Evolutionary conservation across 2,113 vertebrate species (phyloP).

Genomic region (Kryptolebias marmoratus): DNA sequence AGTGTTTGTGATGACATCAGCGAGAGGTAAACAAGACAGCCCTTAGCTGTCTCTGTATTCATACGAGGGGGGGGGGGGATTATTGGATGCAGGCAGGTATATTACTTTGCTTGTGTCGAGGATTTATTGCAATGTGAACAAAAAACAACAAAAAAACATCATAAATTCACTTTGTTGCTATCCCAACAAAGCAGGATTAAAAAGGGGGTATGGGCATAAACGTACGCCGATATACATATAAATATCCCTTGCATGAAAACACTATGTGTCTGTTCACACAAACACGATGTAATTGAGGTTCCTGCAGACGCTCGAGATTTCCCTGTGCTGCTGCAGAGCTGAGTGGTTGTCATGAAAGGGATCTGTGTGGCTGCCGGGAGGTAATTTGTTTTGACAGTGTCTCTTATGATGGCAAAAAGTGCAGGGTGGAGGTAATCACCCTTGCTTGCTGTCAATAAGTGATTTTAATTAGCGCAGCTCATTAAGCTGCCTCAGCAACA

Average conservation of each 20-base stretch:
- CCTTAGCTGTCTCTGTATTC: conserved; percentile 52
- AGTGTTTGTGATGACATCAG: conserved; percentile 92
- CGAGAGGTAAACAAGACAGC: conserved; percentile 84
- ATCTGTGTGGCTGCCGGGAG: conserved; percentile 54
- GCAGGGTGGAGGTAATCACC: conserved; percentile 76
- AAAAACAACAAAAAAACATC: conserved; percentile 14
- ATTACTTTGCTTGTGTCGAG: conserved; percentile 54
- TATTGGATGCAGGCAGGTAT: conserved; percentile 62
- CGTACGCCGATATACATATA: conserved; percentile 1
- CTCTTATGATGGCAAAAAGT: conserved; percentile 72
- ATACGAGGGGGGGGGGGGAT: conserved; percentile 34
- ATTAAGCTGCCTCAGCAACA: conserved; percentile 73
- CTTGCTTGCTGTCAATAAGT: conserved; percentile 79
- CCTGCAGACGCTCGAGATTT: conserved; percentile 18
- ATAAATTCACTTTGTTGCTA: conserved; percentile 44
- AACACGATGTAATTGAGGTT: conserved; percentile 35
- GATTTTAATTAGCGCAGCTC: conserved; percentile 83
- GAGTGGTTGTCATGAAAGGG: conserved; percentile 48
- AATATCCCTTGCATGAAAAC: conserved; percentile 35
- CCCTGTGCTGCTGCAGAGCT: conserved; percentile 10
- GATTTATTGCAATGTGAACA: conserved; percentile 59
- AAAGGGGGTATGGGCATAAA: conserved; percentile 24
- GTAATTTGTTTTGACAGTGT: conserved; percentile 79
- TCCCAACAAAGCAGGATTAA: conserved; percentile 45
- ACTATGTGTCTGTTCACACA: conserved; percentile 22